Percentiles rank a stretch among this genome's conserved stretches.
phyloP scores from a whole-genome alignment of 2,113 vertebrate species.

The Dascyllus trimaculatus region DNA sequence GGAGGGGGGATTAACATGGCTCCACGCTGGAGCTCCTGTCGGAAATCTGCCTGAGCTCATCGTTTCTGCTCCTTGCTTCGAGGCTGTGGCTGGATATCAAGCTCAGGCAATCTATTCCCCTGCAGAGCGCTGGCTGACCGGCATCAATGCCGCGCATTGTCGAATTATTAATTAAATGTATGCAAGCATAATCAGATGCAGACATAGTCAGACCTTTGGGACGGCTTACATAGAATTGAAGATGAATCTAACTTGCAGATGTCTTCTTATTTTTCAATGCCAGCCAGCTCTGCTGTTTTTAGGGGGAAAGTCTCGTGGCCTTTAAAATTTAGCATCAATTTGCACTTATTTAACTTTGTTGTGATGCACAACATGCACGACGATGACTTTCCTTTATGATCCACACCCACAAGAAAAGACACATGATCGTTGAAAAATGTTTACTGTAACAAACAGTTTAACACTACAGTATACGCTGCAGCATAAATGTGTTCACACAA shows the following conservation, averaged over 20 bases:
- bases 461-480: neutral
- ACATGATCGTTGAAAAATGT: neutral
- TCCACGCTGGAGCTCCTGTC: constrained; percentile 58
- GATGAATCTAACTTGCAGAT: constrained; percentile 79
- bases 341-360: constrained; percentile 62
- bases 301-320: constrained; percentile 31
- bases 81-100: constrained; percentile 69
- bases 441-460: neutral
- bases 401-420: constrained; percentile 1
- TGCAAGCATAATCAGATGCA: constrained; percentile 78
- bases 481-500: constrained; percentile 29
- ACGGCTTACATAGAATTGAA: constrained; percentile 60
- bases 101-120: constrained; percentile 73
- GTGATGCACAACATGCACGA: constrained; percentile 41
- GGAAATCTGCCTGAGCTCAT: constrained; percentile 81
- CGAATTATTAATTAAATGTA: constrained; percentile 80
- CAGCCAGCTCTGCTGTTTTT: constrained; percentile 47
- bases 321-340: constrained; percentile 61
- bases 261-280: constrained; percentile 58
- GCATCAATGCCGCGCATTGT: constrained; percentile 75
- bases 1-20: constrained; percentile 72
- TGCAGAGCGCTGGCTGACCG: constrained; percentile 66
- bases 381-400: constrained; percentile 9
- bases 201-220: constrained; percentile 70
- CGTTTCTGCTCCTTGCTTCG: constrained; percentile 65